Conservation (phyloP, 2,888 invertebrate species). For the Encarsia formosa region DNA sequence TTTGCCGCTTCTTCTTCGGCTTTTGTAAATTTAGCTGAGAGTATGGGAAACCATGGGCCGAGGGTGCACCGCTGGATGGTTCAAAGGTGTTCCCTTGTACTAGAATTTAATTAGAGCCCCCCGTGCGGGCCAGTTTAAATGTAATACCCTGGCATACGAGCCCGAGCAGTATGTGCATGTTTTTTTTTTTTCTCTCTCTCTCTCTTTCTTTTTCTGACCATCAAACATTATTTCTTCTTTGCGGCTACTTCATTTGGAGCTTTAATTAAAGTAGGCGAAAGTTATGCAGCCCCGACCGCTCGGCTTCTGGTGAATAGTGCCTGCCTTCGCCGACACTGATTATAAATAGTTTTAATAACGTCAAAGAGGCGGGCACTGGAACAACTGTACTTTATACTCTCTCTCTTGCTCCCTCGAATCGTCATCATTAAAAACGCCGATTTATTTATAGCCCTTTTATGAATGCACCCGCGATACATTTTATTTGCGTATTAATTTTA, state of each 20-base stretch:
- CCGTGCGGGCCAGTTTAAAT: constrained; percentile 14
- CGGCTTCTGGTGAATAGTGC: constrained; percentile 9
- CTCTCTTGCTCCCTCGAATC: too few species aligned
- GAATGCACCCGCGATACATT: too few species aligned
- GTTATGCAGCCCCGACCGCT: constrained; percentile 18
- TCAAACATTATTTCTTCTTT: constrained; percentile 25
- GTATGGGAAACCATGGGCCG: constrained; percentile 7
- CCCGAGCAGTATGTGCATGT: background rate
- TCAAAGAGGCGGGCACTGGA: background rate
- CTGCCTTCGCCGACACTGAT: background rate
- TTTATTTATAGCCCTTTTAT: too few species aligned
- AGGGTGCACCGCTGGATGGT: background rate
- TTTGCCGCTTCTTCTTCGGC: too few species aligned
- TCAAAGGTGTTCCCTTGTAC: background rate
- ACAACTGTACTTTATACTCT: constrained; percentile 1
- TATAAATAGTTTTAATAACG: constrained; percentile 25
- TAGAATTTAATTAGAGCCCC: constrained; percentile 25
- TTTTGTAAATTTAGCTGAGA: constrained; percentile 19
- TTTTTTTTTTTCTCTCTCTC: background rate
- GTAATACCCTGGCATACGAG: constrained; percentile 7
- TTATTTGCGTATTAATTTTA: too few species aligned
- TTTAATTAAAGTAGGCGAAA: constrained; percentile 25
- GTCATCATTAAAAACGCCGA: too few species aligned
- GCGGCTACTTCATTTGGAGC: constrained; percentile 18
- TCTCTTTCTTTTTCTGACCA: constrained; percentile 11